Evolutionary conservation across 2,113 vertebrate species (phyloP), one percentile per base, ranked within the genome.

Genomic region (Condylura cristata): DNA sequence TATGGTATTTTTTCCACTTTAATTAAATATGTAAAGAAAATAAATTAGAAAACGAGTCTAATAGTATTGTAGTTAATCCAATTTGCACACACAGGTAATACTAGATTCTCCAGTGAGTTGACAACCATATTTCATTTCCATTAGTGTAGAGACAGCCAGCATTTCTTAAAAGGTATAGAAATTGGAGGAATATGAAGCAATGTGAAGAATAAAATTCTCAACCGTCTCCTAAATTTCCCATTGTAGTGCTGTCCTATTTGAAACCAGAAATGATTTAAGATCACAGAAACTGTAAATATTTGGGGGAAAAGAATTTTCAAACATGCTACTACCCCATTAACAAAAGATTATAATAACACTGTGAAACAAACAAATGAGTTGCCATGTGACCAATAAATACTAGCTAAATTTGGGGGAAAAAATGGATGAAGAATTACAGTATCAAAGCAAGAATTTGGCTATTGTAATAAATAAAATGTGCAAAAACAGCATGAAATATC

Each of bases 31-130:
- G 8, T 65, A 81, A 63, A 85, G 37, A 68, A 86, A 82, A 83
- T 56, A 75, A 88, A 79, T 83, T 48, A 74, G 61, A 75, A 78
- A 96, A 88, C 44, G 70, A 84, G 41, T 16, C n/a, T 58, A 93
- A 66, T 61, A 78, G 83, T 94, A 84, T 22, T 91, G 12, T 2
- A 68, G 6, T 68, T 86, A 91, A 78, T 34, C 12, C 28, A 79
- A 22, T 51, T 60, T 66, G 6, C 39, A 87, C 18, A 88, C 37
- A 65, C 34, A 26, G 17, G 58, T 80, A 68, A 70, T 56, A 37
- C 8, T 20, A 82, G 28, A 66, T 72, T 79, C 22, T 60, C 22
- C 28, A 93, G 0, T 72, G 37, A 66, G 39, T 66, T 76, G 26
- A 79, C 26, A 58, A 56, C 51, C 28, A 28, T 61, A 70, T 82